Percentiles rank a stretch among this genome's conserved stretches.
Conservation (phyloP, 2,113 vertebrate species). For the Anguilla japonica region DNA sequence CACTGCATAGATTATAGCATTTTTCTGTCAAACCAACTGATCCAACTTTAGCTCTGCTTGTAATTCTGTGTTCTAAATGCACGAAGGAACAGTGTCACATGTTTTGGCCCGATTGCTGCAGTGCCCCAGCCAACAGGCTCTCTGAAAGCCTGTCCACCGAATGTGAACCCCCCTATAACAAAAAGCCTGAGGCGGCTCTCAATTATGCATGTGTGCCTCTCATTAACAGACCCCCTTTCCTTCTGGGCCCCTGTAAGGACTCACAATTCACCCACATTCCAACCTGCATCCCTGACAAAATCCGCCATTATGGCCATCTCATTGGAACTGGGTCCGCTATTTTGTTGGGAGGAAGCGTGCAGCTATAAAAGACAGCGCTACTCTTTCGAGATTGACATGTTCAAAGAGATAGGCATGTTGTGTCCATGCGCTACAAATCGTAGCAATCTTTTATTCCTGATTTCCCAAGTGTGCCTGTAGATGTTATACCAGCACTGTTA, state of each 20-base stretch:
- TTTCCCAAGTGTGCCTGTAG: background rate
- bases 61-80: background rate
- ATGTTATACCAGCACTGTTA: background rate
- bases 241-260: background rate
- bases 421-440: background rate
- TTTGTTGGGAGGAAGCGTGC: background rate
- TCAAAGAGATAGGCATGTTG: background rate
- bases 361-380: background rate
- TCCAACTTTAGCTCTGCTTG: background rate
- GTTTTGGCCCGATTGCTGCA: background rate
- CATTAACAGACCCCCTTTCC: constrained; percentile 8
- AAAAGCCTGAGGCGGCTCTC: constrained; percentile 24
- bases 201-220: constrained; percentile 34
- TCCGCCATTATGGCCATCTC: background rate
- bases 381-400: background rate
- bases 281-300: background rate
- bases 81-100: constrained; percentile 17
- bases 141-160: constrained; percentile 1
- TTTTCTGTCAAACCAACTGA: background rate
- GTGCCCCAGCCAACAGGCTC: constrained; percentile 13
- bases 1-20: background rate
- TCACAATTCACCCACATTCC: background rate
- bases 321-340: background rate
- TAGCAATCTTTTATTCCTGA: background rate
- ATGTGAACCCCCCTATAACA: constrained; percentile 8